These are phyloP conservation scores for Aporrectodea caliginosa DNA, from an alignment of 1,140 invertebrate genomes.

Conservation along the genomic window DNA sequence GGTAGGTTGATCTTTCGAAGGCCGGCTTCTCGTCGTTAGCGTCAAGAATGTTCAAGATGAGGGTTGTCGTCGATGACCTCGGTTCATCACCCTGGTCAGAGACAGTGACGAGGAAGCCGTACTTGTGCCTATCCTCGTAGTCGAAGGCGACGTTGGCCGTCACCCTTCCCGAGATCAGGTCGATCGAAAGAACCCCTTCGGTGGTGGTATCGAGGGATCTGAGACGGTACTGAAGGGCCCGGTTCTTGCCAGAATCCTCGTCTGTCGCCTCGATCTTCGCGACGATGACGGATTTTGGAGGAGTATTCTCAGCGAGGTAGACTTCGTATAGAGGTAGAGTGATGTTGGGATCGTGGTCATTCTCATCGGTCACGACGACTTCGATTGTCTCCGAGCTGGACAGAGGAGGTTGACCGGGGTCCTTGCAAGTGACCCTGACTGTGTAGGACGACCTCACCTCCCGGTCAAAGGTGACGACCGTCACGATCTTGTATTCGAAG, in stretches of 20 bases:
- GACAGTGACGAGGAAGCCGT: neutral
- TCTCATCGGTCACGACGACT: slow-evolving; percentile 17
- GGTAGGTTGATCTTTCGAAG: neutral
- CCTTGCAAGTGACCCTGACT: slow-evolving; percentile 12
- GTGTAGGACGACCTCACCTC: neutral
- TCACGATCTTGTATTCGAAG: slow-evolving; percentile 11
- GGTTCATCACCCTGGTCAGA: slow-evolving; percentile 11
- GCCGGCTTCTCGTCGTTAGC: slow-evolving; percentile 23
- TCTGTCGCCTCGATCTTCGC: neutral
- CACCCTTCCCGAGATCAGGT: slow-evolving; percentile 4
- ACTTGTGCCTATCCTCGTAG: neutral
- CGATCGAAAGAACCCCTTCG: neutral
- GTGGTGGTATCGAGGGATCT: neutral
- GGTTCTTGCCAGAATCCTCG: neutral
- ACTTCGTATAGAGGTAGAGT: neutral
- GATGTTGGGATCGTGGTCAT: slow-evolving; percentile 20
- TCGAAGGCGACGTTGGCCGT: slow-evolving; percentile 1
- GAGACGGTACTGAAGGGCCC: neutral
- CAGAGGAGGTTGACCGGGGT: slow-evolving; percentile 14
- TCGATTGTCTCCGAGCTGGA: neutral
- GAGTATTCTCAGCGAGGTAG: neutral
- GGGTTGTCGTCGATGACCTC: neutral
- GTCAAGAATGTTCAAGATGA: slow-evolving; percentile 17
- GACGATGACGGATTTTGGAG: neutral
- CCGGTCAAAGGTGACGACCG: neutral